Evolutionary conservation across 2,888 invertebrate species (phyloP), one percentile per base, ranked within the genome.

Genomic region (Meliscaeva auricollis): DNA sequence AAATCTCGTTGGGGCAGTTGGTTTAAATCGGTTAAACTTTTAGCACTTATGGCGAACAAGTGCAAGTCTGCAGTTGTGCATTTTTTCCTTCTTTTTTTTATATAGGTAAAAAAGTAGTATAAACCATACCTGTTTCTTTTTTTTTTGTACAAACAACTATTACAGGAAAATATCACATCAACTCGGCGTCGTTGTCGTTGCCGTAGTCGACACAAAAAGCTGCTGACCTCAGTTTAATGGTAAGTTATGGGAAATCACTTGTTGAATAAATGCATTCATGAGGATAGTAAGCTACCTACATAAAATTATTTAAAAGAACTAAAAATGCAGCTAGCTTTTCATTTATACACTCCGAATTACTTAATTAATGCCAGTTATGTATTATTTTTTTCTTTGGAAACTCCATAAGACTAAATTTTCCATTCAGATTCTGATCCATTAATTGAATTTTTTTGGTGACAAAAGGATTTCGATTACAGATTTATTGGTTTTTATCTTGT

Each of bases 211-310:
- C 32, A 41, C 9, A 69, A 72, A 73, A 58, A 82, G 56, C 58
- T 52, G 77, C 72, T 82, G 77, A 82, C 82, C 82, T 82, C 82
- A 82, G 72, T 46, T 73, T 73, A 73, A 77, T 82, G 72, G 73
- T 77, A 77, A 38, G 66, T 62, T 69, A 69, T 74, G 69, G 69
- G 74, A 83, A 83, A 79, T 74, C 78, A 83, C 83, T 74, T 83
- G 78, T 54, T 79, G 17, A 74, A 69, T 74, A 44, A 46, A 13
- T 54, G 41, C 48, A 64, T 62, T 52, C 56, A 50, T 48, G 38
- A 62, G 62, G 41, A 62, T 41, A 26, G 60, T 60, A 30, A 15
- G 30, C n/a, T 52, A 30, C 26, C 41, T 58, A 76, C 15, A 41
- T 41, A 30, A 66, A 30, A 17, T 26, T 9, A 30, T 48, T 20